Base-by-base conservation (phyloP, 1,140 invertebrate genomes). In the Linepithema humile region DNA sequence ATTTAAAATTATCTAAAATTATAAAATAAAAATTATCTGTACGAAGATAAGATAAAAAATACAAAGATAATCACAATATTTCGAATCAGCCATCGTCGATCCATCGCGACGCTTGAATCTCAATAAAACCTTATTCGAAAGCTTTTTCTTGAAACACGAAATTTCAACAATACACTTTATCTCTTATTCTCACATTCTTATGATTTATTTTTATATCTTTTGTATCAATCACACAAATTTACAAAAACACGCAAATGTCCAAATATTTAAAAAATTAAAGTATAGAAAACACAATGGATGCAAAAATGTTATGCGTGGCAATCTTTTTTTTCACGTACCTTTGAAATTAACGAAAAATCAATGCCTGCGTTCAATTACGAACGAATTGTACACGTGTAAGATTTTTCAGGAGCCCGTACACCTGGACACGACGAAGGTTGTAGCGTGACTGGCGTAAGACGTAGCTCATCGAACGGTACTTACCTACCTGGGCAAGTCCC, bases 381-480 rank as follows among this genome's bases (percentile, higher is more conserved):
- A 67, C n/a, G 74, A 45, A 48, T 20, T 64, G 20, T 65, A 26
- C 43, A 38, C 77, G 57, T n/a, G 60, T 48, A 70, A n/a, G 43
- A n/a, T 78, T 84, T 70, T 60, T 74, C 35, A 50, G 45, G 60
- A 60, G 80, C 88, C 82, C 84, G 88, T 85, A 64, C 89, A 93
- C 90, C 89, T 90, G 88, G n/a, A 93, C 91, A 85, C 89, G 87
- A 72, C 86, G 88, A 90, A 88, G 82, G 92, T 85, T 92, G 82
- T 89, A 73, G 89, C 85, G 87, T 91, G 90, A 93, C 92, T 92
- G 92, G 88, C 86, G 87, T 88, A 73, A 74, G 84, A 89, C 88
- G 91, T 90, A 90, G 87, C 84, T 57, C 90, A 83, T 84, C 86
- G 69, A 92, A 93, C 92, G 92, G 92, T 93, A 93, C 91, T 93